phyloP scores from a whole-genome alignment of 2,888 invertebrate species.

The Neria commutata region DNA sequence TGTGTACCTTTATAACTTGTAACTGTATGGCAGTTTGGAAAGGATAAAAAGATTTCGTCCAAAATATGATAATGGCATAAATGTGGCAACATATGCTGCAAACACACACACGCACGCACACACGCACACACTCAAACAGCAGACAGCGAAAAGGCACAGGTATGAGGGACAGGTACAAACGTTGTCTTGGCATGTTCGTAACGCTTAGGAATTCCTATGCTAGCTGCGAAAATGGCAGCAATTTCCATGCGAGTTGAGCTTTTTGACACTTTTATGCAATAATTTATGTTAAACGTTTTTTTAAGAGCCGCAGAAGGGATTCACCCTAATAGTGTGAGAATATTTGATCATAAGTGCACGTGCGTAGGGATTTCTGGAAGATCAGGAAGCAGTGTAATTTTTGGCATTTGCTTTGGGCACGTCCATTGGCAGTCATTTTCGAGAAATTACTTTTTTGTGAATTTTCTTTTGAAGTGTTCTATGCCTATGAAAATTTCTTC shows the following conservation, averaged over 20 bases:
- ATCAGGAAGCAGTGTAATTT: no score
- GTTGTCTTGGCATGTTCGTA: neutral
- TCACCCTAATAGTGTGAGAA: no score
- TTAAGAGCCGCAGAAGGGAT: neutral
- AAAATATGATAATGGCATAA: constrained; percentile 34
- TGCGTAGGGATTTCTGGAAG: no score
- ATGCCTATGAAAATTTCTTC: no score
- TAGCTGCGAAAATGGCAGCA: no score
- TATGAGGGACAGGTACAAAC: neutral
- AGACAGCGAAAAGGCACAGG: neutral
- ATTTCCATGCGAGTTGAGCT: no score
- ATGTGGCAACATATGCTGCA: constrained; percentile 44
- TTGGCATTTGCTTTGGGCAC: no score
- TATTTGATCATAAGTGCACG: no score
- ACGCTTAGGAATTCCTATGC: no score
- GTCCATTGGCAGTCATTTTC: no score
- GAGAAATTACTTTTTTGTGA: no score
- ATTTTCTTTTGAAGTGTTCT: no score
- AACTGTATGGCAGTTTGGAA: neutral
- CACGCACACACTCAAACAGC: neutral
- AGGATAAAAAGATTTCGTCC: constrained; percentile 18
- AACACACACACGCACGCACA: constrained; percentile 1
- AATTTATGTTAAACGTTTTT: constrained; percentile 10
- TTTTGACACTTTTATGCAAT: neutral
- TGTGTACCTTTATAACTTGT: neutral